A percentile compares a stretch with the other conserved stretches of the same genome.
Evolutionary conservation across 2,797 vertebrate genomes (phyloP).

Genomic region (Phataginus tricuspis): DNA sequence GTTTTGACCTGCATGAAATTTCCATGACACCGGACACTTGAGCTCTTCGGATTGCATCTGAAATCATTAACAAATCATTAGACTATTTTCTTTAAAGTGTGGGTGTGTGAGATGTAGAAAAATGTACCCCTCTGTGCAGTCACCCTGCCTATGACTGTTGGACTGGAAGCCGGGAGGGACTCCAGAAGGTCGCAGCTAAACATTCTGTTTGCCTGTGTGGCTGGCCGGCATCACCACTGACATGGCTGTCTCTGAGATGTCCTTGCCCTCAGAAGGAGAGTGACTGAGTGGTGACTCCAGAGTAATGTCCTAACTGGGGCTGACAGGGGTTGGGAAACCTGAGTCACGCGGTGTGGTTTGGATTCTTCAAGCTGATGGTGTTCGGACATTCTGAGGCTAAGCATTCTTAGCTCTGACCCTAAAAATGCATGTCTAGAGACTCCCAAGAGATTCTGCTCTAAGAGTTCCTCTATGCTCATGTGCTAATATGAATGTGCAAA

Average conservation of each 20-base stretch:
- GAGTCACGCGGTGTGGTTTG: accelerated
- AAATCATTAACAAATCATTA: background rate
- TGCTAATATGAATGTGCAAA: background rate
- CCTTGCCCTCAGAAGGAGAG: background rate
- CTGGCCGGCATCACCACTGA: accelerated
- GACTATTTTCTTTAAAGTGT: background rate
- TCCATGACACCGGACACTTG: background rate
- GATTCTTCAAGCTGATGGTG: accelerated
- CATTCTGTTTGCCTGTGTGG: background rate
- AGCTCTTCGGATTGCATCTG: background rate
- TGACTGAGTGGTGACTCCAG: background rate
- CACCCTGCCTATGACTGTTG: background rate
- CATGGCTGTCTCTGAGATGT: background rate
- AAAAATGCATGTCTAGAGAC: background rate
- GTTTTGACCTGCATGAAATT: background rate
- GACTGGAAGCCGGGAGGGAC: accelerated
- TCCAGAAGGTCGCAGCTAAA: background rate
- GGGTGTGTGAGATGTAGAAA: background rate
- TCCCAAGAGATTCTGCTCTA: background rate
- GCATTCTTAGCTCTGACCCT: background rate
- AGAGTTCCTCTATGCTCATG: background rate
- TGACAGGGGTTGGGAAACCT: background rate
- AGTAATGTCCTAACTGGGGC: accelerated
- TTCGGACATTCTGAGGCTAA: background rate
- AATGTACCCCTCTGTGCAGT: accelerated